Conservation (phyloP, 2,888 invertebrate species). For the Adineta ricciae region DNA sequence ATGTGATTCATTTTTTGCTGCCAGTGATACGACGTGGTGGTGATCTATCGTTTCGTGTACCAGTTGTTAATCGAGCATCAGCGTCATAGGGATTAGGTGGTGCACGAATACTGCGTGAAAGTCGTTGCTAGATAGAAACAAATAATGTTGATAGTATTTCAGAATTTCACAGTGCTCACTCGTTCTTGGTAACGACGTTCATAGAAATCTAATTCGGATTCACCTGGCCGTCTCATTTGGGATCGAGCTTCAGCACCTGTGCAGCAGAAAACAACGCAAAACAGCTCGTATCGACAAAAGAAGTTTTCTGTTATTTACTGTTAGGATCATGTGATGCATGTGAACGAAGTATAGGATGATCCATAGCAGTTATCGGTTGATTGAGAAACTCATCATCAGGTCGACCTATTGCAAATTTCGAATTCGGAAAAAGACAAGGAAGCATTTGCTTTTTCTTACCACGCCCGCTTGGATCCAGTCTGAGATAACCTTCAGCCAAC, state of each 20-base stretch:
- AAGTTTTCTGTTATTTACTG: neutral
- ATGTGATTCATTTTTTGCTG: no score
- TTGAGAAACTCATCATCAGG: conserved; percentile 45
- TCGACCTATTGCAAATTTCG: conserved; percentile 39
- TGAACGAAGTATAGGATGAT: conserved; percentile 45
- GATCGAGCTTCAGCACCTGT: conserved; percentile 44
- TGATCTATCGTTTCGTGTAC: neutral
- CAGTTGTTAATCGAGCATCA: conserved; percentile 24
- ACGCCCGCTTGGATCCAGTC: conserved; percentile 49
- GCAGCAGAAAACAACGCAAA: neutral
- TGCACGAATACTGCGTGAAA: neutral
- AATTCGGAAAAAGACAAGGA: no score
- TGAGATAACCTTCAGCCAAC: conserved; percentile 47
- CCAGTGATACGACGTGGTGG: neutral
- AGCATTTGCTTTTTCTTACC: conserved; percentile 37
- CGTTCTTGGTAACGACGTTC: conserved; percentile 39
- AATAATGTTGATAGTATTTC: no score
- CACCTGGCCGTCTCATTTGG: conserved; percentile 43
- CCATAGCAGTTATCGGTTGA: conserved; percentile 45
- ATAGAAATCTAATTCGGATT: conserved; percentile 48
- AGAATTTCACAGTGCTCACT: neutral
- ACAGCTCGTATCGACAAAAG: neutral
- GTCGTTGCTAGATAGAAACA: neutral
- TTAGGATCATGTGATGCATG: conserved; percentile 27
- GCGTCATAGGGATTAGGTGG: conserved; percentile 23